phyloP scores from a whole-genome alignment of 2,888 invertebrate species.

The Caradrina clavipalpis region DNA sequence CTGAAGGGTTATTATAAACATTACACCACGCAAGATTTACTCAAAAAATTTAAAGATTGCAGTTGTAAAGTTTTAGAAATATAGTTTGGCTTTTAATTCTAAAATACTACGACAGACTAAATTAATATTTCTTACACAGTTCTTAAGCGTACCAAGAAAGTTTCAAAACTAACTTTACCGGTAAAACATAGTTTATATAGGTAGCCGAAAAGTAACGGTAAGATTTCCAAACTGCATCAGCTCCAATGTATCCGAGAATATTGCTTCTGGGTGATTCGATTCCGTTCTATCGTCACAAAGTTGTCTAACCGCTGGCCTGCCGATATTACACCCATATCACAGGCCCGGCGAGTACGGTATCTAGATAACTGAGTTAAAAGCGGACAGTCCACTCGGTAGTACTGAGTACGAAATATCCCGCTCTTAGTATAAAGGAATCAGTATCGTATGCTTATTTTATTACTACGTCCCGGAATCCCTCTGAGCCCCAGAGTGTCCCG shows the following conservation, averaged over 20 bases:
- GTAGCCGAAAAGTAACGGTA: constrained; percentile 18
- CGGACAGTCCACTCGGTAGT: constrained; percentile 36
- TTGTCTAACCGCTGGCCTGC: constrained; percentile 49
- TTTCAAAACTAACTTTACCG: background rate
- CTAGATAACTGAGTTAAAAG: constrained; percentile 48
- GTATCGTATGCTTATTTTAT: constrained; percentile 19
- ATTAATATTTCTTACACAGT: background rate
- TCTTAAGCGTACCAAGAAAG: background rate
- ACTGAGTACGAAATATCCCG: background rate
- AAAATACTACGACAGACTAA: background rate
- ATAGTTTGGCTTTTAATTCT: background rate
- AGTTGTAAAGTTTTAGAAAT: background rate
- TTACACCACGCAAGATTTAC: no score
- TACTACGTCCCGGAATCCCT: constrained; percentile 1
- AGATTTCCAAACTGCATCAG: constrained; percentile 45
- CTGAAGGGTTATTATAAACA: no score
- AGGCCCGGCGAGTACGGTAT: constrained; percentile 16
- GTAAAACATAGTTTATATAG: background rate
- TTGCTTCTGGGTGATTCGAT: constrained; percentile 59
- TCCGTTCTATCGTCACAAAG: constrained; percentile 52
- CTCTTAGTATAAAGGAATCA: constrained; percentile 7
- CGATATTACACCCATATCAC: constrained; percentile 61
- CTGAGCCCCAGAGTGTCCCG: background rate
- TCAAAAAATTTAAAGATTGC: no score
- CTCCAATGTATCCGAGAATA: constrained; percentile 49